phyloP scores from a whole-genome alignment of 1,140 invertebrate species.

The Venturia canescens region DNA sequence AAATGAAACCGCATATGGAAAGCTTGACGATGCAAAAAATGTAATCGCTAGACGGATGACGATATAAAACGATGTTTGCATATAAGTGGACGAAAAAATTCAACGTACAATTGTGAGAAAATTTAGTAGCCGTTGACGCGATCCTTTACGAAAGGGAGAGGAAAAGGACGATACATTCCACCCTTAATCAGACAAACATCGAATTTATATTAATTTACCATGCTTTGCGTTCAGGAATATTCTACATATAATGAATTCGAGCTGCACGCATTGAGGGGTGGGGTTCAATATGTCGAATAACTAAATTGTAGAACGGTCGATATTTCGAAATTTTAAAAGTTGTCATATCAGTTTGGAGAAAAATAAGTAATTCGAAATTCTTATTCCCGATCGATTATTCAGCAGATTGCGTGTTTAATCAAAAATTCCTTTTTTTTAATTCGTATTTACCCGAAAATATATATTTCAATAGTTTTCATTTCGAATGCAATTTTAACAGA shows the following conservation, averaged over 20 bases:
- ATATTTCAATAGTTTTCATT: no score
- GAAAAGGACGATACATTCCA: constrained; percentile 72
- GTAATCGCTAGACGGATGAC: neutral
- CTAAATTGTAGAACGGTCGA: no score
- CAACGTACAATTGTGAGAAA: constrained; percentile 63
- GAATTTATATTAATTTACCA: constrained; percentile 53
- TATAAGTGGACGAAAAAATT: constrained; percentile 48
- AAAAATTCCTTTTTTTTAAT: no score
- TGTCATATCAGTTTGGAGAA: no score
- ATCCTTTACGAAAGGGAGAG: constrained; percentile 73
- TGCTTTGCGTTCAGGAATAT: constrained; percentile 43
- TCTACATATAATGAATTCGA: neutral
- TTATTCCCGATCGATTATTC: no score
- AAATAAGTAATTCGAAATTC: no score
- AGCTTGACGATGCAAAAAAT: constrained; percentile 16
- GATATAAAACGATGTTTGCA: constrained; percentile 4
- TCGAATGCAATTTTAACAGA: no score
- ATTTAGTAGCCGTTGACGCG: constrained; percentile 69
- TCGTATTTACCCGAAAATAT: no score
- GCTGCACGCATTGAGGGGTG: neutral
- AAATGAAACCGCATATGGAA: neutral
- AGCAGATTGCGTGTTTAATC: no score
- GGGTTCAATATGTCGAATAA: no score
- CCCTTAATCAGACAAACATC: constrained; percentile 69
- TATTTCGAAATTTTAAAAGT: no score